Evolutionary conservation across 2,113 vertebrate species (phyloP), one percentile per base, ranked within the genome.

Genomic region (Struthio camelus): DNA sequence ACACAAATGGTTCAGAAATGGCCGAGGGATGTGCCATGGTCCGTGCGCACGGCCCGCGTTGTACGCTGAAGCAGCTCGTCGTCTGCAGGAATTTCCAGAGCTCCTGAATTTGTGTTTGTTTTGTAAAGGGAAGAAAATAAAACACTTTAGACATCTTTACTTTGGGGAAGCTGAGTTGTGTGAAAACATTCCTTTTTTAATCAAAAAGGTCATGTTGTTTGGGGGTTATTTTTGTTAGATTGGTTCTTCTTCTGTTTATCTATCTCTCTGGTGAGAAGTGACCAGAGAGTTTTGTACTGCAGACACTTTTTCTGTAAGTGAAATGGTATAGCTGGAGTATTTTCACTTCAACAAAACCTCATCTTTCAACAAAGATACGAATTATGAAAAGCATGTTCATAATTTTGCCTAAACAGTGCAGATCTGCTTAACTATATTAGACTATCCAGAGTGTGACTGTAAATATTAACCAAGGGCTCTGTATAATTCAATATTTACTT

Each of bases 1-100:
- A 66, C 44, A 9, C 23, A 18, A 15, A 10, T 3, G 44, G 42
- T 27, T 82, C 48, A 14, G 90, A 32, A 42, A 4, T 69, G 12
- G 0, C 15, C 46, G 0, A 3, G 34, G 56, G 85, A 19, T 0
- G 0, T 44, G 80, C 73, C 12, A 0, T 11, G 36, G 32, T 38
- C 2, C 1, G 5, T 36, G 64, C 15, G 42, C 54, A 2, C 20
- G 13, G 50, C 54, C 59, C 17, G 22, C 16, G 7, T 42, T 3
- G 24, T 9, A 44, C 20, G 66, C 79, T 44, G 7, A 36, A 17
- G 61, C 85, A 20, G 18, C 15, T 77, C n/a, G 32, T 28, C 5
- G 0, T 30, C 30, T 58, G 46, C 44, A 40, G 25, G 19, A 62
- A 18, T 17, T 86, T 85, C 42, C 42, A 38, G 28, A 48, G 53